Evolutionary conservation across 2,797 vertebrate genomes (phyloP).

Genomic region (Melanotaenia boesemani): DNA sequence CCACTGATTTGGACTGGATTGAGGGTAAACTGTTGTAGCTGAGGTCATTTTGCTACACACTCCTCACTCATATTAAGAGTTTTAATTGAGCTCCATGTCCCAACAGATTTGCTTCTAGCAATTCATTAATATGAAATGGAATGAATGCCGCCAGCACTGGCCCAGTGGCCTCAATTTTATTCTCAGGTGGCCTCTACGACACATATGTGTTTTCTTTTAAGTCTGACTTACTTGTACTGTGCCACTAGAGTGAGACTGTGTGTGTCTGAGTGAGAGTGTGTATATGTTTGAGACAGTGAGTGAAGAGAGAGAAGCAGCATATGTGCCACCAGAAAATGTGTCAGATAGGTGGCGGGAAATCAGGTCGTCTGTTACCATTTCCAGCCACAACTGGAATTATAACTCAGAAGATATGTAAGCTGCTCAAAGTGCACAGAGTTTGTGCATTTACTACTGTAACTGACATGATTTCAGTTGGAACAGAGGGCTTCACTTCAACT

Average conservation of each 20-base stretch:
- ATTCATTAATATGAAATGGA: slow-evolving; percentile 86
- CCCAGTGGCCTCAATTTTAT: slow-evolving; percentile 86
- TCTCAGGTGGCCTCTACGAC: slow-evolving; percentile 74
- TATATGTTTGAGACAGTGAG: slow-evolving; percentile 19
- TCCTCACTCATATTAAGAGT: slow-evolving; percentile 77
- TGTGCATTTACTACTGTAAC: slow-evolving; percentile 29
- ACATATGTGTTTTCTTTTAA: slow-evolving; percentile 87
- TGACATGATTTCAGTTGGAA: slow-evolving; percentile 16
- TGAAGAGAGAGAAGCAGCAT: slow-evolving; percentile 49
- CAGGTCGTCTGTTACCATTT: slow-evolving; percentile 70
- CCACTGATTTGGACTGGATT: slow-evolving; percentile 63
- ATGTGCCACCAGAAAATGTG: slow-evolving; percentile 73
- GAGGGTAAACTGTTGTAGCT: slow-evolving; percentile 52
- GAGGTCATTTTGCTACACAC: slow-evolving; percentile 68
- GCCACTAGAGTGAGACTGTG: slow-evolving; percentile 45
- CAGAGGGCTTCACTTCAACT: not conserved
- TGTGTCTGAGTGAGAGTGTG: slow-evolving; percentile 18
- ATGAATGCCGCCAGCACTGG: slow-evolving; percentile 84
- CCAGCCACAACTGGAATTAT: slow-evolving; percentile 61
- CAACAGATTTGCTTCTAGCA: slow-evolving; percentile 79
- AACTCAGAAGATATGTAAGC: slow-evolving; percentile 39
- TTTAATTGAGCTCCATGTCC: slow-evolving; percentile 85
- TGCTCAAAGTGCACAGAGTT: slow-evolving; percentile 40
- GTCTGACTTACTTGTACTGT: slow-evolving; percentile 86
- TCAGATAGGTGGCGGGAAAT: slow-evolving; percentile 74